Base-by-base conservation (phyloP, 2,888 invertebrate species). In the Drosophila putrida region DNA sequence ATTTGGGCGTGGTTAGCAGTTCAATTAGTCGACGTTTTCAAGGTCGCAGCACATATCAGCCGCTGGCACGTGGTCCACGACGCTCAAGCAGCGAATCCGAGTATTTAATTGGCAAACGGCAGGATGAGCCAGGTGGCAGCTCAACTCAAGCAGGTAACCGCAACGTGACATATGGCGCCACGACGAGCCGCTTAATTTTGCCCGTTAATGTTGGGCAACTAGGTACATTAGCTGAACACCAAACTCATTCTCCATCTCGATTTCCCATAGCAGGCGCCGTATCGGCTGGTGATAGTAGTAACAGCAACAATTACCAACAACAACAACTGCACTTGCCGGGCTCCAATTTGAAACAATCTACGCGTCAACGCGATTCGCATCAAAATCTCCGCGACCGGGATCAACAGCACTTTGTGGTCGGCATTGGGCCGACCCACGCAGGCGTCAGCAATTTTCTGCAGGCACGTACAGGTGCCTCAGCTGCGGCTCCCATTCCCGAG, bases 1-100 rank as follows among this genome's bases (percentile, higher is more conserved):
- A 99, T 91, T 94, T 98, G 62, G 96, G 97, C 13, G 97, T 98
- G 65, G 97, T 98, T 46, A 95, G 95, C 78, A 96, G 96, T 83
- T 95, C 96, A 13, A 94, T 97, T 75, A 96, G 96, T 90, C 94
- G 96, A 44, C 93, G 96, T 71, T 95, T 97, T 75, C 94, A 96
- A 47, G 96, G 96, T n/a, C 95, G 96, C 75, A 95, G 95, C 51
- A 95, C 94, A 93, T 96, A 96, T 91, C 95, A 95, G 77, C 92
- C 91, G 5, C 94, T 96, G 92, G 93, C 96, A 1, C 94, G 96
- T 78, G 96, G 96, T 0, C 90, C 90, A 6, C 94, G 93, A 46
- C 94, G 93, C 50, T 95, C 95, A 64, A 95, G 95, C 80, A 94
- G 93, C 78, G 93, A 93, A 67, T 90, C 92, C 1, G 92, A 93